A percentile compares a stretch with the other conserved stretches of the same genome.
These are phyloP conservation scores for Psilopogon haemacephalus DNA, from an alignment of 2,113 vertebrate species.

Conservation along the genomic window DNA sequence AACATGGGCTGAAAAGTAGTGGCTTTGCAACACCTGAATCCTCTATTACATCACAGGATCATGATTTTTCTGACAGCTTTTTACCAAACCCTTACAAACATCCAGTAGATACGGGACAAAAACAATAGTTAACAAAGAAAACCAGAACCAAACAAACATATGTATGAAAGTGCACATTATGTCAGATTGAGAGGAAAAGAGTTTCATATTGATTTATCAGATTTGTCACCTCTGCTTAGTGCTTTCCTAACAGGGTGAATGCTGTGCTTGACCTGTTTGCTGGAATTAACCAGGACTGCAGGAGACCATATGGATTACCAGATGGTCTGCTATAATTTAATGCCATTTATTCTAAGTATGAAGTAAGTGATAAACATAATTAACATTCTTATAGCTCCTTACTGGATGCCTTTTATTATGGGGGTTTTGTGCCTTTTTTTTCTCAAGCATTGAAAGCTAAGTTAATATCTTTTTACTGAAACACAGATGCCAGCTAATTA, in stretches of 20 bases:
- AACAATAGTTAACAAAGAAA: neutral
- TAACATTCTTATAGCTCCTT: constrained; percentile 75
- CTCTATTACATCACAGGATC: neutral
- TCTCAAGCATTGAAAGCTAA: constrained; percentile 62
- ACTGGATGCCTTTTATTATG: constrained; percentile 67
- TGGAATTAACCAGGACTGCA: constrained; percentile 69
- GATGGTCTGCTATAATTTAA: constrained; percentile 76
- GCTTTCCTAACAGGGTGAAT: constrained; percentile 69
- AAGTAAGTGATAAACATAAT: constrained; percentile 75
- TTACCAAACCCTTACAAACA: neutral
- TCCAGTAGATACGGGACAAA: neutral
- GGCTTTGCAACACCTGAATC: neutral
- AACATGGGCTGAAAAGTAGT: neutral
- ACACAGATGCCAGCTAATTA: constrained; percentile 79
- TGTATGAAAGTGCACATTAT: neutral
- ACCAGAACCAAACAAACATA: neutral
- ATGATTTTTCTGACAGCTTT: neutral
- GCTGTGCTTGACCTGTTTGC: constrained; percentile 73
- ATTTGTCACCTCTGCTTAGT: constrained; percentile 61
- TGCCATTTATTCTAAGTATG: constrained; percentile 74
- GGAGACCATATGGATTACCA: constrained; percentile 77
- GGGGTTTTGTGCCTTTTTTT: constrained; percentile 43
- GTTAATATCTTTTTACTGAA: constrained; percentile 71
- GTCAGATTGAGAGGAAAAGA: neutral
- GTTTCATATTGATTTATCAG: constrained; percentile 44